These are phyloP conservation scores for sheep (Ovis aries) DNA, from an alignment of 2,113 vertebrate species.

Conservation along the genomic window DNA sequence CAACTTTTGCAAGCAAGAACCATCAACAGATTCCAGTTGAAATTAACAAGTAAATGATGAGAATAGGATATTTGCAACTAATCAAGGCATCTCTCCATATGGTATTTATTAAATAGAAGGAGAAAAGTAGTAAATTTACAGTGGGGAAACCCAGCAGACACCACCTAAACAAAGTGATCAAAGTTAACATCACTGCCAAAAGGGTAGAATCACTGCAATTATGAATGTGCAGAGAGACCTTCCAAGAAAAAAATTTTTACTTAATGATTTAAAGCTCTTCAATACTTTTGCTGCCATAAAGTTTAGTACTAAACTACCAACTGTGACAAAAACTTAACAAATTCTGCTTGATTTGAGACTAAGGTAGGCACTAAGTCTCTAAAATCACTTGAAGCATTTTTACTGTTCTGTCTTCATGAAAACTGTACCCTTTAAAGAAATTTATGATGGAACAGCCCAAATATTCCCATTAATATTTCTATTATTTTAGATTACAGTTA, in stretches of 20 bases:
- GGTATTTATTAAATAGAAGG: not conserved
- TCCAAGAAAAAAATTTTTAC: not conserved
- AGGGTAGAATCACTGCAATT: not conserved
- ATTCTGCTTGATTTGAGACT: not conserved
- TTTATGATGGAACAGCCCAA: not conserved
- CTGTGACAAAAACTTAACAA: not conserved
- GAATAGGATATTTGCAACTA: not conserved
- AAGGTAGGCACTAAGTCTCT: not conserved
- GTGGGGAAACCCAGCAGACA: not conserved
- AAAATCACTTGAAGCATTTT: not conserved
- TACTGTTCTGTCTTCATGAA: not conserved
- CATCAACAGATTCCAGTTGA: not conserved
- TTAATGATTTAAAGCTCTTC: not conserved
- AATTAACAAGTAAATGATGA: not conserved
- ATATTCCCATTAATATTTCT: not conserved
- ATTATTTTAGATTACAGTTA: not conserved
- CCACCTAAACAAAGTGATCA: not conserved
- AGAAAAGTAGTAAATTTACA: not conserved
- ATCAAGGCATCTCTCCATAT: not conserved
- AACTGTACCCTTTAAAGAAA: conserved; percentile 5
- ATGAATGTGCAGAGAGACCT: not conserved
- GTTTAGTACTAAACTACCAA: not conserved
- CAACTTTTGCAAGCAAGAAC: not conserved
- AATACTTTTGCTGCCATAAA: not conserved
- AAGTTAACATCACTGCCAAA: not conserved